Conservation (phyloP, 2,888 invertebrate species). For the Pristionchus entomophagus region DNA sequence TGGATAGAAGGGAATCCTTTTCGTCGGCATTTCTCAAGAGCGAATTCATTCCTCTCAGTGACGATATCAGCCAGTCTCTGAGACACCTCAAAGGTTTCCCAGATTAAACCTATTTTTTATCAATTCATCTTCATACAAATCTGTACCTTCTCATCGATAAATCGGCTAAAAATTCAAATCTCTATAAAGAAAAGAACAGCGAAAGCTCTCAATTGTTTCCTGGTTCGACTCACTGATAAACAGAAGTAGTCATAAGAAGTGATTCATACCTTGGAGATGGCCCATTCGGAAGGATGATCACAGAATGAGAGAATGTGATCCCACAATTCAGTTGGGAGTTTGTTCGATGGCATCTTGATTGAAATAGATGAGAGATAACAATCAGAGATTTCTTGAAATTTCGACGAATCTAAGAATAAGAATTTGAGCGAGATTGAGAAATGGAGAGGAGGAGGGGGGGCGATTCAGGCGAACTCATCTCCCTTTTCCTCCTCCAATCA, state of each 20-base stretch:
- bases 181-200: too few relatives aligned
- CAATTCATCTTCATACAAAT: too few relatives aligned
- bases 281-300: neutral
- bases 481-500: neutral
- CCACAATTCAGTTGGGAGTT: slow-evolving; percentile 8
- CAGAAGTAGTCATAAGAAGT: too few relatives aligned
- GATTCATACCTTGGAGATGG: slow-evolving; percentile 1
- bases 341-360: slow-evolving; percentile 3
- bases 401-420: too few relatives aligned
- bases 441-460: neutral
- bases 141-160: too few relatives aligned
- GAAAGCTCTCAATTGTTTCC: too few relatives aligned
- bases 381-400: too few relatives aligned
- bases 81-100: neutral
- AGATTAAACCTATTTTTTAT: too few relatives aligned
- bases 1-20: too few relatives aligned
- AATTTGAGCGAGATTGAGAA: neutral
- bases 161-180: too few relatives aligned
- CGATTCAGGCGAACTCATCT: neutral
- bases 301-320: slow-evolving; percentile 15
- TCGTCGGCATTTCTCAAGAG: neutral
- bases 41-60: slow-evolving; percentile 14
- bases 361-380: too few relatives aligned
- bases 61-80: slow-evolving; percentile 14
- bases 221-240: too few relatives aligned